phyloP scores from a whole-genome alignment of 2,797 vertebrate genomes.

The Spheniscus humboldti region DNA sequence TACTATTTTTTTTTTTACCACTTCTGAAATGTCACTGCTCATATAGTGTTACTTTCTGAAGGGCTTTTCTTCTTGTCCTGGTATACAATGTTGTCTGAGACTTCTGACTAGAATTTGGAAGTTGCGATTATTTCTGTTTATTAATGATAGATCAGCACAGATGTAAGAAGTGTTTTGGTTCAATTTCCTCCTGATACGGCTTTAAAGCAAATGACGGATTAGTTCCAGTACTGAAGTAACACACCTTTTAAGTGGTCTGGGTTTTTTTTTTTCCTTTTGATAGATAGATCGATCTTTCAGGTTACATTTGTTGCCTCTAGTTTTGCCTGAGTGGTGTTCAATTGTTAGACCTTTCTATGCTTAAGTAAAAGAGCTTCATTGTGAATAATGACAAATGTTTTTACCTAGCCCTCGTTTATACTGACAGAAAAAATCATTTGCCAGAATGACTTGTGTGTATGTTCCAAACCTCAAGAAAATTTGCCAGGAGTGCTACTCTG shows the following conservation, averaged over 20 bases:
- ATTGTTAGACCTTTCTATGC: not conserved
- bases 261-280: too few relatives aligned
- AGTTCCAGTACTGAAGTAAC: not conserved
- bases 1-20: not conserved
- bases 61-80: not conserved
- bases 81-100: not conserved
- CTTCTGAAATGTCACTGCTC: not conserved
- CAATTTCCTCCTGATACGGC: rapidly evolving
- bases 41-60: not conserved
- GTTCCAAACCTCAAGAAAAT: not conserved
- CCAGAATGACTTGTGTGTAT: not conserved
- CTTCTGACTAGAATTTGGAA: not conserved
- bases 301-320: not conserved
- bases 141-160: not conserved
- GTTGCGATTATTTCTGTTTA: not conserved
- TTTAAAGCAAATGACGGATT: not conserved
- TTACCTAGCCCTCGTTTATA: not conserved
- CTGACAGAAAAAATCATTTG: not conserved
- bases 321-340: not conserved
- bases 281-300: not conserved
- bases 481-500: not conserved
- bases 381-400: not conserved
- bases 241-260: not conserved
- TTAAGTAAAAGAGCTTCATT: not conserved
- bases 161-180: not conserved